A percentile compares a stretch with the other conserved stretches of the same genome.
Evolutionary conservation across 1,140 invertebrate species (phyloP).

Genomic region (Drosophila serrata): DNA sequence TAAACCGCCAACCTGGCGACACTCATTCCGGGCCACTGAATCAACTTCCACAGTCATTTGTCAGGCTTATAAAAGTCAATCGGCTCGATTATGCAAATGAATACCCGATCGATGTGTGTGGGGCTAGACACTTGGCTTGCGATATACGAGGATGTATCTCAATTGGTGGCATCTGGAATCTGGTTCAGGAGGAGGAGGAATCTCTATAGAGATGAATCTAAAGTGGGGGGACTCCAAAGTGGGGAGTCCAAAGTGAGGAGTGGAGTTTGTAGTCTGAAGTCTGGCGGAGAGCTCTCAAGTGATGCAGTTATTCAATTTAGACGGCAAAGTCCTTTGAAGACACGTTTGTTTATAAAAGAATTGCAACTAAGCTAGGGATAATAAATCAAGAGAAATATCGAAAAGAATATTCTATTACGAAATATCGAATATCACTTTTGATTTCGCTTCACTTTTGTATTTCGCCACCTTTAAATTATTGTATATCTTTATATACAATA

Average conservation of each 20-base stretch:
- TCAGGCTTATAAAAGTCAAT: constrained; percentile 59
- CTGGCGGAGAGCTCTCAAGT: not conserved
- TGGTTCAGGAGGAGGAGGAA: not conserved
- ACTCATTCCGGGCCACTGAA: constrained; percentile 45
- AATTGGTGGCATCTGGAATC: constrained; percentile 22
- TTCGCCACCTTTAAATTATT: no score
- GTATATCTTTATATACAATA: no score
- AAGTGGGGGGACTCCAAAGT: not conserved
- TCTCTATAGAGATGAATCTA: no score
- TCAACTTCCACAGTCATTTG: constrained; percentile 46
- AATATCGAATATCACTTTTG: no score
- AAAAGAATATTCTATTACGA: no score
- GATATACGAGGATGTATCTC: constrained; percentile 30
- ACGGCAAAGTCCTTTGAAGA: constrained; percentile 48
- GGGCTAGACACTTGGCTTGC: constrained; percentile 33
- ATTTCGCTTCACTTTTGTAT: no score
- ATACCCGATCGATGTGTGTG: constrained; percentile 31
- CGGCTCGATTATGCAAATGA: constrained; percentile 49
- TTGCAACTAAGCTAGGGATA: not conserved
- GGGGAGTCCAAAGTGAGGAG: not conserved
- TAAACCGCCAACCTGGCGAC: constrained; percentile 12
- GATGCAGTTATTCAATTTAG: constrained; percentile 27
- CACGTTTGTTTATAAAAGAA: constrained; percentile 3
- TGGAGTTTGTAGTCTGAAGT: constrained; percentile 1
- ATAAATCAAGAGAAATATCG: not conserved